These are phyloP conservation scores for Enteromius radiatus DNA, from an alignment of 2,797 vertebrate genomes.

Conservation along the genomic window DNA sequence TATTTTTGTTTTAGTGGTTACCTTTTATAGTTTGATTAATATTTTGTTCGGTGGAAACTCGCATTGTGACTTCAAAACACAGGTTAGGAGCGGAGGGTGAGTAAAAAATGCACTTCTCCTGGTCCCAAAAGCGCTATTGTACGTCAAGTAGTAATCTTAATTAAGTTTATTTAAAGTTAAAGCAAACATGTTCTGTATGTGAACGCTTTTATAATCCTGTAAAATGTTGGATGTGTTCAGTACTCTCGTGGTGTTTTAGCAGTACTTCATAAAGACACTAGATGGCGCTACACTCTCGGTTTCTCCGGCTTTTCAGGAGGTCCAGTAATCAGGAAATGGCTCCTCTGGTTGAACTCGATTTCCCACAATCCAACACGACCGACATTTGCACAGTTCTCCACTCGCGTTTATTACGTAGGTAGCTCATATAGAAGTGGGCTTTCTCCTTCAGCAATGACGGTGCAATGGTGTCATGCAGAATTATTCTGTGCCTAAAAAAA, in stretches of 20 bases:
- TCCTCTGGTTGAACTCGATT: background rate
- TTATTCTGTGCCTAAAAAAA: background rate
- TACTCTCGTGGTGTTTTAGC: background rate
- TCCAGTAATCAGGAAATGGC: conserved; percentile 13
- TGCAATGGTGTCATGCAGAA: too few relatives aligned
- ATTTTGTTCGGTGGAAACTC: background rate
- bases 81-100: background rate
- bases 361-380: conserved; percentile 35
- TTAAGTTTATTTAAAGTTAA: background rate
- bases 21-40: background rate
- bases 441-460: background rate
- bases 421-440: background rate
- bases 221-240: too few relatives aligned
- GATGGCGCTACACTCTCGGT: background rate
- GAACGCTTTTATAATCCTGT: background rate
- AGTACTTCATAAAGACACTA: background rate
- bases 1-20: background rate
- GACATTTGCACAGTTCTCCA: background rate
- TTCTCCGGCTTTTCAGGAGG: background rate
- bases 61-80: background rate
- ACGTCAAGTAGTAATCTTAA: background rate
- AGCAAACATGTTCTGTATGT: background rate
- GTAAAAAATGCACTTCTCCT: background rate
- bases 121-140: background rate
- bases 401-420: background rate